Evolutionary conservation across 2,888 invertebrate genomes (phyloP).

Genomic region (Leptinotarsa tumamoca): DNA sequence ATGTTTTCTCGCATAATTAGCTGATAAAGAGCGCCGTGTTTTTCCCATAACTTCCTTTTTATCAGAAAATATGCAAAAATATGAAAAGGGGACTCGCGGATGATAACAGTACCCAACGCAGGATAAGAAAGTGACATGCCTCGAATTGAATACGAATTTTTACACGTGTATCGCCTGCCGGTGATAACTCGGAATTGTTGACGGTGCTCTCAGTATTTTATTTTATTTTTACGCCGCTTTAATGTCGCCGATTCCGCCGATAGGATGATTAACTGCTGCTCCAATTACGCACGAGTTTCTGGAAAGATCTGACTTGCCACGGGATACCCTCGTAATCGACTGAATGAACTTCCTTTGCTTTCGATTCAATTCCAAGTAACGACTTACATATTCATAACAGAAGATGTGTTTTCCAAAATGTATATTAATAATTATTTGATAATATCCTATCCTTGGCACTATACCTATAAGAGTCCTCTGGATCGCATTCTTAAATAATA

Average conservation of each 20-base stretch:
- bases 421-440: too few species aligned
- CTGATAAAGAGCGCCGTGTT: slow-evolving; percentile 54
- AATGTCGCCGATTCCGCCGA: neutral
- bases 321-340: too few species aligned
- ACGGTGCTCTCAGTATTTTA: slow-evolving; percentile 1
- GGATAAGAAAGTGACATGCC: slow-evolving; percentile 52
- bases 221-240: slow-evolving; percentile 1
- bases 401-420: too few species aligned
- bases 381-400: too few species aligned
- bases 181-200: slow-evolving; percentile 27
- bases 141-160: slow-evolving; percentile 49
- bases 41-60: slow-evolving; percentile 57
- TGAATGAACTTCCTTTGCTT: too few species aligned
- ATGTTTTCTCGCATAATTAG: slow-evolving; percentile 58
- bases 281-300: too few species aligned
- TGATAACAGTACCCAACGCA: slow-evolving; percentile 41
- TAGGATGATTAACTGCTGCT: neutral
- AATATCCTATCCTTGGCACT: too few species aligned
- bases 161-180: slow-evolving; percentile 36
- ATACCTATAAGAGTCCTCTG: too few species aligned
- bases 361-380: too few species aligned
- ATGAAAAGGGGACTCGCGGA: slow-evolving; percentile 56
- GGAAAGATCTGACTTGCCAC: too few species aligned
- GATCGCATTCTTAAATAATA: too few species aligned
- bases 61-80: slow-evolving; percentile 58